phyloP scores from a whole-genome alignment of 1,140 invertebrate genomes.

The Proctacanthus coquilletti region DNA sequence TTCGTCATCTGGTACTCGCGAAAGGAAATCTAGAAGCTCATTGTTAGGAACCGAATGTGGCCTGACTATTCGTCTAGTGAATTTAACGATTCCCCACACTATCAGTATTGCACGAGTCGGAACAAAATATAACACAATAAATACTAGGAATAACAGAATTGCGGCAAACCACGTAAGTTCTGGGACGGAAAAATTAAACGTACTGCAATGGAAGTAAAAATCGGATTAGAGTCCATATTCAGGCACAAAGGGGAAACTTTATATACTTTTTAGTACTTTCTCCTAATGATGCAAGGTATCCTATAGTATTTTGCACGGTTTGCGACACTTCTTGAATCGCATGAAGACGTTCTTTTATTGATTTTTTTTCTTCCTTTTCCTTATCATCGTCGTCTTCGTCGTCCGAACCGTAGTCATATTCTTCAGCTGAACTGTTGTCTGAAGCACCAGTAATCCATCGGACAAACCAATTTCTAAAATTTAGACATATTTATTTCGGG shows the following conservation, averaged over 20 bases:
- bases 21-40: constrained; percentile 90
- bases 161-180: constrained; percentile 90
- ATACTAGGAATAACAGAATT: constrained; percentile 49
- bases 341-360: constrained; percentile 81
- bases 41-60: constrained; percentile 95
- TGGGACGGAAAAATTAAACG: constrained; percentile 94
- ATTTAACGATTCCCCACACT: constrained; percentile 96
- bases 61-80: constrained; percentile 80
- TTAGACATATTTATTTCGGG: no score
- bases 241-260: background rate
- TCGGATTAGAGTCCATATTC: background rate
- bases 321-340: constrained; percentile 91
- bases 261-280: constrained; percentile 85
- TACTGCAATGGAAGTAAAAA: constrained; percentile 41
- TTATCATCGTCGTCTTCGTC: constrained; percentile 64
- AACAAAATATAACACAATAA: constrained; percentile 74
- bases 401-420: constrained; percentile 57
- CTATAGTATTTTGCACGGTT: constrained; percentile 86
- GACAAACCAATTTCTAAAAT: constrained; percentile 37
- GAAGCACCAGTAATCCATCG: constrained; percentile 36
- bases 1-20: constrained; percentile 89
- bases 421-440: constrained; percentile 42
- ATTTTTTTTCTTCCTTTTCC: constrained; percentile 87
- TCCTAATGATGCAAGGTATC: constrained; percentile 77
- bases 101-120: constrained; percentile 84